Base-by-base conservation (phyloP, 1,140 invertebrate genomes). In the Trissolcus basalis region DNA sequence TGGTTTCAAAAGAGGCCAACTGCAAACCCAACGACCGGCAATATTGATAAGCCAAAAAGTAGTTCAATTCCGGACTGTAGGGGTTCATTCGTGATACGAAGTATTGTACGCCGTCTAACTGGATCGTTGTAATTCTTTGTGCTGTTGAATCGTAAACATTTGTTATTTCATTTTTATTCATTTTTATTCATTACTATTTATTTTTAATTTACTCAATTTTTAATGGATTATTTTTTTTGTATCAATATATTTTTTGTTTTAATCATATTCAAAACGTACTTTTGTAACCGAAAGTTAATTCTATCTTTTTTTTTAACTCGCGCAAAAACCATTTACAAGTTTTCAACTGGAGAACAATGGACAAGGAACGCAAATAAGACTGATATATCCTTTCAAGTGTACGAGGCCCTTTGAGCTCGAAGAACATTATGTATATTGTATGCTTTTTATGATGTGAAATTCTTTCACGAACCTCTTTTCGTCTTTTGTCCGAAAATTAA, bases 71-170 rank as follows among this genome's bases (percentile, higher is more conserved):
- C 9, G 94, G 94, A 67, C 94, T 94, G 88, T 96, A 96, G 6
- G 95, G 95, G 85, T 95, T 95, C 92, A 95, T 94, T 81, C 94
- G 90, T 70, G 94, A 95, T 60, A 96, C 93, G 86, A 95, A 96
- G 84, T 96, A 96, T 81, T 96, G 94, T 19, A 95, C 93, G 45
- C 94, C 94, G 87, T 94, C 94, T 82, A 95, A 82, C 82, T 95
- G 93, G 77, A 95, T 95, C 51, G 94, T 95, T 19, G 93, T 95
- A 88, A 95, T 95, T 87, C 93, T 92, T 90, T 95, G 93, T 80
- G 91, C 94, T 95, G 90, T 13, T 90, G 91, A 87, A 84, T 87
- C 6, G 1, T 6, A 27, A 27, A 27, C 19, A 27, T 6, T 27
- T 27, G 19, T 27, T 27, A 27, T 27, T 3, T 6, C 1, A 3